A percentile compares a stretch with the other conserved stretches of the same genome.
Conservation (phyloP, 2,888 invertebrate genomes). For the Lasioglossum morio region DNA sequence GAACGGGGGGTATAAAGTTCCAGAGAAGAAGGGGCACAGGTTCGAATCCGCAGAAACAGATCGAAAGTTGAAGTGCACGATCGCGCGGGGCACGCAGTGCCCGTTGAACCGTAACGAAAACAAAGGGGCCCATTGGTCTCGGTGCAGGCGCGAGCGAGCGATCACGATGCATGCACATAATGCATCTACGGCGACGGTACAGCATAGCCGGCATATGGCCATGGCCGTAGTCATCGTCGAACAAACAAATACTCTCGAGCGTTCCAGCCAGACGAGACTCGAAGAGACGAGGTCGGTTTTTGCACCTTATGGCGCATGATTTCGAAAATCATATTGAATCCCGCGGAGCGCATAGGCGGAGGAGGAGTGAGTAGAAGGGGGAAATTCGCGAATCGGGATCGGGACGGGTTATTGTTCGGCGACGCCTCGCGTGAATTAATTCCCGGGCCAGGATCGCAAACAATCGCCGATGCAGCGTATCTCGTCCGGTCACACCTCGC, state of each 20-base stretch:
- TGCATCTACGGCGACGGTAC: conserved; percentile 42
- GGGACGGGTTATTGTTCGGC: conserved; percentile 52
- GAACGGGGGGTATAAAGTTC: neutral
- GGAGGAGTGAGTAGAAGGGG: conserved; percentile 32
- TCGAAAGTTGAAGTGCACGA: conserved; percentile 2
- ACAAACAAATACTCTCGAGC: conserved; percentile 76
- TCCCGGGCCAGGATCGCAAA: conserved; percentile 74
- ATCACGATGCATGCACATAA: conserved; percentile 66
- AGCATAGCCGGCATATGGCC: conserved; percentile 77
- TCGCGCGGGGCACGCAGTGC: conserved; percentile 31
- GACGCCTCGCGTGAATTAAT: conserved; percentile 74
- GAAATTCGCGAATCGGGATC: conserved; percentile 34
- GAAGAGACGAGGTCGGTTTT: conserved; percentile 39
- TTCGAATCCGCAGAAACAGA: neutral
- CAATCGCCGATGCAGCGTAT: conserved; percentile 75
- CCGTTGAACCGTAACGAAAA: conserved; percentile 79
- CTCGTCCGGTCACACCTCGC: conserved; percentile 76
- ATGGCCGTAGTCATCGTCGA: conserved; percentile 66
- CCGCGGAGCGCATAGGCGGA: conserved; percentile 51
- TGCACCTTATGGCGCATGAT: conserved; percentile 78
- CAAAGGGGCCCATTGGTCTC: conserved; percentile 76
- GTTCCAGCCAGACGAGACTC: conserved; percentile 52
- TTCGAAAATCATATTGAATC: conserved; percentile 80
- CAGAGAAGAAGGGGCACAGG: neutral
- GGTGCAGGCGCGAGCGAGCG: conserved; percentile 37